These are phyloP conservation scores for Macrochelys suwanniensis DNA, from an alignment of 2,797 vertebrate species.

Conservation along the genomic window DNA sequence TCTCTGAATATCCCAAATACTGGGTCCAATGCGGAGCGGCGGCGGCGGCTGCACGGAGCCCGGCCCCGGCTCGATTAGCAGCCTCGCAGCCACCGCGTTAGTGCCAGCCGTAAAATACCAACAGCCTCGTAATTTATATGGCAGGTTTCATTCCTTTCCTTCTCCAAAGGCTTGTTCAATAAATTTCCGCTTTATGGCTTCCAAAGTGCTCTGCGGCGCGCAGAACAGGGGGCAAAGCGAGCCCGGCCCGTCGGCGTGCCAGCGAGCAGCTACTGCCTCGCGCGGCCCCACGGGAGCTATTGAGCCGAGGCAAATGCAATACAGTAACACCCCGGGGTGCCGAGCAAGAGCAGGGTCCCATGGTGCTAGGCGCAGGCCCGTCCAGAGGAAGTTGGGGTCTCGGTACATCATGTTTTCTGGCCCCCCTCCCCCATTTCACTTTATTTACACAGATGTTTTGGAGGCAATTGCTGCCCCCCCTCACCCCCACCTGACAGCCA, in stretches of 20 bases:
- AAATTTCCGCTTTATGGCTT: slow-evolving; percentile 81
- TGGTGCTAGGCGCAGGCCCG: fast-evolving
- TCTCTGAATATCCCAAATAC: neutral
- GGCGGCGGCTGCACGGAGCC: fast-evolving
- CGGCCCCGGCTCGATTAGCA: neutral
- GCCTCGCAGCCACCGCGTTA: neutral
- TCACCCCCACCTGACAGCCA: neutral
- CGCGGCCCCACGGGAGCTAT: fast-evolving
- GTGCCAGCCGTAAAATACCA: slow-evolving; percentile 41
- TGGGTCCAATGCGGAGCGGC: neutral
- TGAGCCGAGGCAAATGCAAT: neutral
- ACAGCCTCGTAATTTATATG: slow-evolving; percentile 64
- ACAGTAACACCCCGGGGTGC: neutral
- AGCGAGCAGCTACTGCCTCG: neutral
- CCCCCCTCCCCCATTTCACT: neutral
- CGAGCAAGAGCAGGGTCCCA: neutral
- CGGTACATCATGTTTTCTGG: neutral
- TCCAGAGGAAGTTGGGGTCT: no score
- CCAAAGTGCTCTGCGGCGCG: slow-evolving; percentile 62
- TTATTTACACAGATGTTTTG: neutral
- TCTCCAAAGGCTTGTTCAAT: slow-evolving; percentile 76
- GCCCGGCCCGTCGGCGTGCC: slow-evolving; percentile 9
- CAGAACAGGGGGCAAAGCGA: slow-evolving; percentile 43
- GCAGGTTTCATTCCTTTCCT: slow-evolving; percentile 75
- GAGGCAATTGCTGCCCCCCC: neutral